Evolutionary conservation across 2,888 invertebrate species (phyloP).

Genomic region (Ceramica pisi): DNA sequence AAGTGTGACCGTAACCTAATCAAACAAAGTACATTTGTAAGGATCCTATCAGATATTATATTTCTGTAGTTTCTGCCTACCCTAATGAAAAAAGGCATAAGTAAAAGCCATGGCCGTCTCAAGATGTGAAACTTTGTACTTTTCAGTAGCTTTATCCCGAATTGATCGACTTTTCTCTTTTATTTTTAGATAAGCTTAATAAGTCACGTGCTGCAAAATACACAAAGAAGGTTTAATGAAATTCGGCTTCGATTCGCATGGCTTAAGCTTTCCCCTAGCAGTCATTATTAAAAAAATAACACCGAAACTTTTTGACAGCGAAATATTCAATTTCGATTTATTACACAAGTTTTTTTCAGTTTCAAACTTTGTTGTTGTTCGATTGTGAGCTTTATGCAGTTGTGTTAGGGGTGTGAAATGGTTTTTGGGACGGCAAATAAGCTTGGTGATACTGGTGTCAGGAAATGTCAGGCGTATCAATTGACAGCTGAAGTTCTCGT

Average conservation of each 20-base stretch:
- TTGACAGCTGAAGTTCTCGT: slow-evolving; percentile 65
- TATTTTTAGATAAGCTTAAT: slow-evolving; percentile 27
- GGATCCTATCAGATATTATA: no score
- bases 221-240: slow-evolving; percentile 42
- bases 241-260: slow-evolving; percentile 41
- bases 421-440: slow-evolving; percentile 25
- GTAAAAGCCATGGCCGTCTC: background rate
- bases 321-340: slow-evolving; percentile 66
- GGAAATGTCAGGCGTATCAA: slow-evolving; percentile 70
- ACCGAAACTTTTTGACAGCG: slow-evolving; percentile 62
- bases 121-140: background rate
- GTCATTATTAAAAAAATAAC: slow-evolving; percentile 64
- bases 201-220: slow-evolving; percentile 47
- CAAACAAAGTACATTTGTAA: no score
- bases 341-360: slow-evolving; percentile 42
- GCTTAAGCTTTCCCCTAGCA: slow-evolving; percentile 36
- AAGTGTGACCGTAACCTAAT: no score
- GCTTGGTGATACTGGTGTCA: slow-evolving; percentile 58
- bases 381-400: slow-evolving; percentile 34
- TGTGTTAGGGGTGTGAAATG: slow-evolving; percentile 13
- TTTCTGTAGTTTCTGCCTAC: no score
- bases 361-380: slow-evolving; percentile 12
- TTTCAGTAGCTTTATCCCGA: background rate
- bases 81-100: background rate
- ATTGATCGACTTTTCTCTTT: background rate